Conservation (phyloP, 2,888 invertebrate genomes). For the Drosophila lacicola region DNA sequence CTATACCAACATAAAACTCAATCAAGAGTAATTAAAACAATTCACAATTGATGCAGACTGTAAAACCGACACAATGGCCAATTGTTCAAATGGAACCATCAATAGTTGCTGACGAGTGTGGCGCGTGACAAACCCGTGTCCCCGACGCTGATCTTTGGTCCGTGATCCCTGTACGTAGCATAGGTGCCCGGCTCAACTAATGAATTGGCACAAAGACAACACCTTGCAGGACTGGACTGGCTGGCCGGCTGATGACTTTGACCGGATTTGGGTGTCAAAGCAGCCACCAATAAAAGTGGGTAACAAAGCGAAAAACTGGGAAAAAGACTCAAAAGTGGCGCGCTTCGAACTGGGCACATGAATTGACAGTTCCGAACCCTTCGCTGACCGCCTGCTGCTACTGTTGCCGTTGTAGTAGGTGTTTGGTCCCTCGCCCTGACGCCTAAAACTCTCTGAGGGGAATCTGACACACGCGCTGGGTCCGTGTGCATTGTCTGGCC, state of each 20-base stretch:
- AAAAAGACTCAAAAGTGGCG: slow-evolving; percentile 59
- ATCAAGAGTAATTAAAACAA: slow-evolving; percentile 71
- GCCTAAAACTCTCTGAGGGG: slow-evolving; percentile 35
- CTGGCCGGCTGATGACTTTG: slow-evolving; percentile 50
- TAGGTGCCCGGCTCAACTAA: slow-evolving; percentile 61
- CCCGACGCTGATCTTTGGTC: slow-evolving; percentile 10
- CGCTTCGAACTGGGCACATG: slow-evolving; percentile 44
- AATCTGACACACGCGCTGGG: slow-evolving; percentile 43
- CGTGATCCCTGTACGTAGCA: slow-evolving; percentile 13
- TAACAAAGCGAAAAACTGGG: slow-evolving; percentile 58
- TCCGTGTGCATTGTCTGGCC: slow-evolving; percentile 60
- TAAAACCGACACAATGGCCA: slow-evolving; percentile 56
- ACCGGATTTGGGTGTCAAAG: slow-evolving; percentile 58
- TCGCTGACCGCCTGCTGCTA: slow-evolving; percentile 58
- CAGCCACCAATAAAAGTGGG: slow-evolving; percentile 71
- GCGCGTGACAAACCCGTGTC: slow-evolving; percentile 49
- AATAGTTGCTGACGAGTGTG: slow-evolving; percentile 18
- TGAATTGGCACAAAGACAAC: slow-evolving; percentile 62
- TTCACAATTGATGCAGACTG: slow-evolving; percentile 53
- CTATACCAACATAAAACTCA: slow-evolving; percentile 60
- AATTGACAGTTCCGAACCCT: slow-evolving; percentile 43
- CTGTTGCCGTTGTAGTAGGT: slow-evolving; percentile 15
- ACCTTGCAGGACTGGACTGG: slow-evolving; percentile 55
- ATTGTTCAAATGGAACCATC: slow-evolving; percentile 44
- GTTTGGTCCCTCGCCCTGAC: slow-evolving; percentile 36